A percentile compares a stretch with the other conserved stretches of the same genome.
Evolutionary conservation across 1,140 invertebrate species (phyloP).

Genomic region (Holotrichia oblita): DNA sequence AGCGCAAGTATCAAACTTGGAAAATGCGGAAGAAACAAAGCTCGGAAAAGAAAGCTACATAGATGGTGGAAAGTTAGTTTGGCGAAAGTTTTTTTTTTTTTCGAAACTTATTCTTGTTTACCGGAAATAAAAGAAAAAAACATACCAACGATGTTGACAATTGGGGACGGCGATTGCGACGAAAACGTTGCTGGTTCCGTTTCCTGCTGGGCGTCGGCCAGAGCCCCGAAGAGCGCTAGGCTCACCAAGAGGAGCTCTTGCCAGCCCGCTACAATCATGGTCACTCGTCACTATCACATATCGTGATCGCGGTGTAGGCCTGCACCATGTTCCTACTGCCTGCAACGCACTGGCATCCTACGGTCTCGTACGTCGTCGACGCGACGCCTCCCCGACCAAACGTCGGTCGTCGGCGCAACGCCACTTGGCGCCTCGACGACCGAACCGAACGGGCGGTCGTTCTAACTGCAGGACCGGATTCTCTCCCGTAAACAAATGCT

Average conservation of each 20-base stretch:
- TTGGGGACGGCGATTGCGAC: not conserved
- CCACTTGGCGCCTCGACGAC: not conserved
- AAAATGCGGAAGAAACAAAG: not conserved
- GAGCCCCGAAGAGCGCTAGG: slow-evolving; percentile 34
- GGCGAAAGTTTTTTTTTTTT: too few species aligned
- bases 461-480: not conserved
- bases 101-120: too few species aligned
- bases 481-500: slow-evolving; percentile 17
- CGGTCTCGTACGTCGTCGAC: not conserved
- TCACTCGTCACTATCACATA: slow-evolving; percentile 32
- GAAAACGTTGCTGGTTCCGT: not conserved
- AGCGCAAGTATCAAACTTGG: not conserved
- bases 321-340: slow-evolving; percentile 29
- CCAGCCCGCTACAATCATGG: slow-evolving; percentile 28
- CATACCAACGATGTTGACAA: not conserved
- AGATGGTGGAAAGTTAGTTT: too few species aligned
- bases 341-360: slow-evolving; percentile 23
- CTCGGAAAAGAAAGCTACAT: too few species aligned
- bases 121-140: not conserved
- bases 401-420: not conserved
- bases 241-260: slow-evolving; percentile 22
- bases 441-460: not conserved
- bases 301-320: slow-evolving; percentile 1
- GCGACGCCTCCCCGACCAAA: not conserved
- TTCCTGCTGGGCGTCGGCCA: slow-evolving; percentile 27